phyloP scores from a whole-genome alignment of 1,140 invertebrate species.

The Brachionus sp. region DNA sequence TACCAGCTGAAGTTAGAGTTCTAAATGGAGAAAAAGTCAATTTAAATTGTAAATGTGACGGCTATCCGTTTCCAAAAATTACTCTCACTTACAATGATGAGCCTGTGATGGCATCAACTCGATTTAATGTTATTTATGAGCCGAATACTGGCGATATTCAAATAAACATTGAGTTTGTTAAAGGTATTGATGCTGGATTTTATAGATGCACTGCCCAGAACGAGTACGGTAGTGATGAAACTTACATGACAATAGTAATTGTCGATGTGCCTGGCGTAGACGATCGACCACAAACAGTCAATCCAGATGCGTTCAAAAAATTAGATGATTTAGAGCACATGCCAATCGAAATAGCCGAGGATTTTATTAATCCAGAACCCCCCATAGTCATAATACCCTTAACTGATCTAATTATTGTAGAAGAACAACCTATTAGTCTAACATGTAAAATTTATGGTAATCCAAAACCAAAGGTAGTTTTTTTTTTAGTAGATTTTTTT shows the following conservation, averaged over 20 bases:
- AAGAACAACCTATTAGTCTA: conserved; percentile 64
- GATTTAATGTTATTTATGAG: conserved; percentile 73
- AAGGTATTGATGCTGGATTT: conserved; percentile 79
- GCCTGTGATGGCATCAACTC: conserved; percentile 13
- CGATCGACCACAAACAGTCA: conserved; percentile 47
- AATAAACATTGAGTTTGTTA: conserved; percentile 50
- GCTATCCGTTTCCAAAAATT: conserved; percentile 35
- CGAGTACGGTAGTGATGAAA: conserved; percentile 49
- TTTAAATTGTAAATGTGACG: conserved; percentile 32
- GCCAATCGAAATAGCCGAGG: not conserved
- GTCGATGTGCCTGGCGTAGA: conserved; percentile 22
- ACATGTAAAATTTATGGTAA: conserved; percentile 74
- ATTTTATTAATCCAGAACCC: not conserved
- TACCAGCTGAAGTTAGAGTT: not conserved
- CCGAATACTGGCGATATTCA: conserved; percentile 60
- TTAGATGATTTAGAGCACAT: not conserved
- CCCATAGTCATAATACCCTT: conserved; percentile 35
- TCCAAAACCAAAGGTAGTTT: conserved; percentile 65
- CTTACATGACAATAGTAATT: not conserved
- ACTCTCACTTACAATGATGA: conserved; percentile 49
- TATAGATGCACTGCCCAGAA: conserved; percentile 57
- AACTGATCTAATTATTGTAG: conserved; percentile 49
- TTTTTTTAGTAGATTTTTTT: conserved; percentile 55
- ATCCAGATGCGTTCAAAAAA: conserved; percentile 5
- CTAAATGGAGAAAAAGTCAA: not conserved